Evolutionary conservation across 2,113 vertebrate genomes (phyloP).

Genomic region (Otus sunia): DNA sequence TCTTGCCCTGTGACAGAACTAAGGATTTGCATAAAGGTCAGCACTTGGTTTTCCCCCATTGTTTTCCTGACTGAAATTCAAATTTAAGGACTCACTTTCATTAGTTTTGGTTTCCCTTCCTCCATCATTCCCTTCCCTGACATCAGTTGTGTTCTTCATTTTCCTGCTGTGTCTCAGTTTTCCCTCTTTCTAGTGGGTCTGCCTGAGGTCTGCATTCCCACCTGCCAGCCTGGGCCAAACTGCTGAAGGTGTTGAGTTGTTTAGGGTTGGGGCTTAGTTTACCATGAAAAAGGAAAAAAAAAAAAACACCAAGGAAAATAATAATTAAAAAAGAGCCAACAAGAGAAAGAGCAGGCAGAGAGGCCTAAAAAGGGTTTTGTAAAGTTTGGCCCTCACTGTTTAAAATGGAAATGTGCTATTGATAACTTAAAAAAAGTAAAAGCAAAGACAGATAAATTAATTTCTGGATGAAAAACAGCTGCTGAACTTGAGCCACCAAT

Average conservation of each 20-base stretch:
- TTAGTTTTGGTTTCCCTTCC: neutral
- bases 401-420: neutral
- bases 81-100: neutral
- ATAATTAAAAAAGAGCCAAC: neutral
- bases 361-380: neutral
- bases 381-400: neutral
- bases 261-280: neutral
- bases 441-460: neutral
- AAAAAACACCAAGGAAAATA: neutral
- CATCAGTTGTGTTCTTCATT: neutral
- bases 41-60: rapidly evolving
- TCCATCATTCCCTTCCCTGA: neutral
- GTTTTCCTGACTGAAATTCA: neutral
- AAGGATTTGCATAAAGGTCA: neutral
- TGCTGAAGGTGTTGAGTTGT: neutral
- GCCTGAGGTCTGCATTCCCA: neutral
- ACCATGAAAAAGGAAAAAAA: neutral
- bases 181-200: neutral
- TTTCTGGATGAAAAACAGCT: neutral
- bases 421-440: neutral
- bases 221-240: no score
- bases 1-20: neutral
- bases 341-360: neutral
- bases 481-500: neutral
- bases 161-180: neutral